phyloP scores from a whole-genome alignment of 2,113 vertebrate species.

The Pollachius pollachius region DNA sequence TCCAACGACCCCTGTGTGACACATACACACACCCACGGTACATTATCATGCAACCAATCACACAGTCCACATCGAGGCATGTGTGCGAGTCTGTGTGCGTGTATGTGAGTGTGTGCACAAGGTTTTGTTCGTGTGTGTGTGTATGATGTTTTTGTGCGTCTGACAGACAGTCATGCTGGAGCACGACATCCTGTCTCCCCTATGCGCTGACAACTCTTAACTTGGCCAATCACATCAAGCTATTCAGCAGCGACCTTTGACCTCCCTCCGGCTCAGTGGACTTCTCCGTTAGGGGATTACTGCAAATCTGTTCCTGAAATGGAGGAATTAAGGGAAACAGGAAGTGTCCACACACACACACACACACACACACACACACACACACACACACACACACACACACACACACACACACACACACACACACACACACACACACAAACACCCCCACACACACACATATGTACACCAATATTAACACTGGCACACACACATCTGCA shows the following conservation, averaged over 20 bases:
- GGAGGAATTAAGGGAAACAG: conserved; percentile 47
- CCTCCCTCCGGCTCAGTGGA: conserved; percentile 49
- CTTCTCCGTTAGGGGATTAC: conserved; percentile 65
- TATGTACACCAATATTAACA: conserved; percentile 17
- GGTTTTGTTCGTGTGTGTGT: no score
- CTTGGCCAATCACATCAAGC: conserved; percentile 56
- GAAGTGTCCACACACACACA: conserved; percentile 29
- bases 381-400: conserved; percentile 27
- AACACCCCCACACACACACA: conserved; percentile 4
- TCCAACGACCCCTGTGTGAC: no score
- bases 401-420: conserved; percentile 17
- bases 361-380: conserved; percentile 7
- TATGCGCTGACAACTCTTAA: conserved; percentile 60
- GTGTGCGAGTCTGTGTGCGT: conserved; percentile 4
- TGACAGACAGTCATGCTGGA: conserved; percentile 28
- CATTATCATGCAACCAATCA: no score
- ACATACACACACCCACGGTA: no score
- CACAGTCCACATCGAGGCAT: no score
- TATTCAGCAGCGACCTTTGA: conserved; percentile 56
- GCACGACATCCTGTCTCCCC: conserved; percentile 52
- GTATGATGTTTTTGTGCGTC: not conserved
- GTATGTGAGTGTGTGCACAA: no score
- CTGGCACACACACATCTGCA: conserved; percentile 35
- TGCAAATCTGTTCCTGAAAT: conserved; percentile 65
- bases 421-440: conserved; percentile 18